Evolutionary conservation across 2,888 invertebrate species (phyloP).

Genomic region (Nemoura dubitans): DNA sequence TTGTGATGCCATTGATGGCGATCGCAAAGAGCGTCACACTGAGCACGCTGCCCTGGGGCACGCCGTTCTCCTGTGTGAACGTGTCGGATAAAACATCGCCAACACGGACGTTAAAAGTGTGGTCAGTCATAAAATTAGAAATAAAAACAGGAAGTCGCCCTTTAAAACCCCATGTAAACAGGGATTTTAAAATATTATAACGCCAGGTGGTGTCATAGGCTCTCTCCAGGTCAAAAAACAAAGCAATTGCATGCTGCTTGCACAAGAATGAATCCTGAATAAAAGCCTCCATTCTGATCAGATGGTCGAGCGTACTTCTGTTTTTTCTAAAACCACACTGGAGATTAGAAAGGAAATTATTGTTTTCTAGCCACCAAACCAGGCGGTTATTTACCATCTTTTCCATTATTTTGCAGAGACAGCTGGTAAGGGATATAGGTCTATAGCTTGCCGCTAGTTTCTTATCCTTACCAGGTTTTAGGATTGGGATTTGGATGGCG

Average conservation of each 20-base stretch:
- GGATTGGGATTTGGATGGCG: constrained; percentile 20
- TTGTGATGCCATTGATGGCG: constrained; percentile 37
- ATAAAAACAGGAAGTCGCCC: constrained; percentile 49
- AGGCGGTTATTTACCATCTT: constrained; percentile 52
- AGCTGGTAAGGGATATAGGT: constrained; percentile 54
- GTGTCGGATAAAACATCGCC: constrained; percentile 32
- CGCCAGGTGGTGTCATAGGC: constrained; percentile 51
- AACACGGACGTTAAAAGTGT: constrained; percentile 28
- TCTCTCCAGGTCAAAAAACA: constrained; percentile 49
- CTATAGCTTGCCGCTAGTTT: constrained; percentile 47
- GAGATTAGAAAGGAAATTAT: constrained; percentile 45
- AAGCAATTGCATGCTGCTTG: constrained; percentile 50
- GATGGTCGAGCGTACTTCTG: constrained; percentile 35
- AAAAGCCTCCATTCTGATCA: constrained; percentile 49
- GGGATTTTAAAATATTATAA: constrained; percentile 46
- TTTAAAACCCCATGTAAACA: constrained; percentile 47
- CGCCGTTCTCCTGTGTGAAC: constrained; percentile 32
- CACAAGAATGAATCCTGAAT: constrained; percentile 50
- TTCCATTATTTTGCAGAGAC: constrained; percentile 53
- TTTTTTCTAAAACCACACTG: constrained; percentile 45
- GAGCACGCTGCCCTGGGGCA: constrained; percentile 46
- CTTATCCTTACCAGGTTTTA: constrained; percentile 18
- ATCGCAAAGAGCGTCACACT: constrained; percentile 42
- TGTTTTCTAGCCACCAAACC: constrained; percentile 50
- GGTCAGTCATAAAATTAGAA: constrained; percentile 36